Evolutionary conservation across 1,140 invertebrate genomes (phyloP), one percentile per base, ranked within the genome.

Genomic region (Anagrus nilaparvatae): DNA sequence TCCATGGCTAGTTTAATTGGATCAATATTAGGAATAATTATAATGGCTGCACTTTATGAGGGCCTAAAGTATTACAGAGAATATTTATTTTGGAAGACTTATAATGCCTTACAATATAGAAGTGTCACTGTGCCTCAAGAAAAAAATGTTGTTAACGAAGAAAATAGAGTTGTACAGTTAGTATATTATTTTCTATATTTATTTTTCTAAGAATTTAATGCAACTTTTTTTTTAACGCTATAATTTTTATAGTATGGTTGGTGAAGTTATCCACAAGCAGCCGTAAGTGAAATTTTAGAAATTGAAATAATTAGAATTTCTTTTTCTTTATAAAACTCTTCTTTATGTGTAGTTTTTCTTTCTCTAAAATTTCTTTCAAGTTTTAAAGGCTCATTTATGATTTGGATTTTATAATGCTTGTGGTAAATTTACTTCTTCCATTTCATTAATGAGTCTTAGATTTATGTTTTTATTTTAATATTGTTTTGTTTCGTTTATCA

Each of bases 11-110:
- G 84, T 21, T 70, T 95, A 40, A 70, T 91, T 24, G 85, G 81
- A 1, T 90, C 89, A 0, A 82, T 87, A 62, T 73, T 93, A 30
- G 86, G 79, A 20, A 85, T 94, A 27, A 84, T 93, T 55, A 71
- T 93, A 28, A 76, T 92, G 61, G 86, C 82, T 0, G 72, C 87
- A 8, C 68, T 93, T 13, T 95, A 94, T 59, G 91, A 95, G 67
- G 88, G 87, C 12, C 72, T 95, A 0, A 95, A 95, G 65, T 91
- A 88, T 67, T 91, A 87, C 55, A 78, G 84, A 46, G 84, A 88
- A 66, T 82, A 82, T 65, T 65, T 87, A 19, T 80, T 87, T 56
- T 87, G 84, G 83, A 84, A 79, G 65, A 82, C 82, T 0, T 85
- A 86, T 56, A 84, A 81, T 55, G 63, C 76, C 34, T 49, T 76